phyloP scores from a whole-genome alignment of 2,113 vertebrate genomes.

The Hippopotamus amphibius region DNA sequence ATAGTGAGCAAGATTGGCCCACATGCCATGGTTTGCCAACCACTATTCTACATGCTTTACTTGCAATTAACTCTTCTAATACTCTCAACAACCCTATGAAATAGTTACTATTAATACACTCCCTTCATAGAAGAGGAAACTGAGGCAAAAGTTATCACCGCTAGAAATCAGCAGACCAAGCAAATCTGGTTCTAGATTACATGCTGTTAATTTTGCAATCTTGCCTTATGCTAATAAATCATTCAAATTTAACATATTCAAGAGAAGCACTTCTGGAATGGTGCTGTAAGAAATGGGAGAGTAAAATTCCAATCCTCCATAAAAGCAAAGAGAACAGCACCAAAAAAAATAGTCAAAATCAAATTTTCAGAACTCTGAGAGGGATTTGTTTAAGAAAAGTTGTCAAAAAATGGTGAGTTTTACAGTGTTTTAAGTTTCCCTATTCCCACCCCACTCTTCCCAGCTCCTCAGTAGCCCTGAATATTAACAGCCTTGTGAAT shows the following conservation, averaged over 20 bases:
- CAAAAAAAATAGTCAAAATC: background rate
- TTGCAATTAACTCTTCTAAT: constrained; percentile 23
- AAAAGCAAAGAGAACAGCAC: constrained; percentile 10
- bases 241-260: constrained; percentile 49
- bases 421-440: background rate
- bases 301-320: constrained; percentile 9
- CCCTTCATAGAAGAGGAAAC: background rate
- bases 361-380: constrained; percentile 10
- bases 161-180: constrained; percentile 8
- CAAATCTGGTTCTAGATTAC: background rate
- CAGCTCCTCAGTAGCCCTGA: background rate
- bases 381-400: background rate
- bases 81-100: constrained; percentile 14
- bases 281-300: background rate
- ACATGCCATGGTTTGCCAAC: background rate
- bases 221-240: constrained; percentile 37
- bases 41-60: background rate
- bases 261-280: background rate
- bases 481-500: background rate
- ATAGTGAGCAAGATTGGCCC: background rate
- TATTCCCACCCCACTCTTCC: background rate
- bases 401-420: background rate
- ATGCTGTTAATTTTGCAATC: constrained; percentile 37
- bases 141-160: background rate
- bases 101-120: background rate